Percentiles rank a stretch among this genome's conserved stretches.
phyloP scores from a whole-genome alignment of 1,140 invertebrate genomes.

The Brachionus calyciflorus region DNA sequence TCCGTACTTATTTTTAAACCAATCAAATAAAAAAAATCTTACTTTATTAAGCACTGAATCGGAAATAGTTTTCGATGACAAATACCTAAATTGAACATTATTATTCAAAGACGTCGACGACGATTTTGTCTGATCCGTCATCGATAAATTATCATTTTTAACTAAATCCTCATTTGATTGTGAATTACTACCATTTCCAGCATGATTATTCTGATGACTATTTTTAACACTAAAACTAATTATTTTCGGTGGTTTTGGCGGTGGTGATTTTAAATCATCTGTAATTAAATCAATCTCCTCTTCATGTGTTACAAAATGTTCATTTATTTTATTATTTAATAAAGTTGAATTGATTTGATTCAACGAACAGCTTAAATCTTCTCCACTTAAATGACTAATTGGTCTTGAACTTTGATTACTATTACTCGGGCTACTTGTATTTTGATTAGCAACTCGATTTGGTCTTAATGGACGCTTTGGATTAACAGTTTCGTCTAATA shows the following conservation, averaged over 20 bases:
- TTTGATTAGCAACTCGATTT: background rate
- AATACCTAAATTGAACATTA: too few species aligned
- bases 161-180: background rate
- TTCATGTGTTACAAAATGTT: background rate
- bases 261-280: background rate
- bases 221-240: background rate
- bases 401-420: conserved; percentile 29
- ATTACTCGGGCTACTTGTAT: background rate
- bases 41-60: too few species aligned
- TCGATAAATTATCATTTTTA: background rate
- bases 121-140: too few species aligned
- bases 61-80: too few species aligned
- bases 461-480: conserved; percentile 35
- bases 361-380: background rate
- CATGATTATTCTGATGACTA: background rate
- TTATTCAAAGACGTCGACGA: too few species aligned
- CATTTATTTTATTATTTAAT: background rate
- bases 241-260: background rate
- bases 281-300: background rate
- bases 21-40: too few species aligned
- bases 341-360: background rate
- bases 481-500: conserved; percentile 29
- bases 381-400: conserved; percentile 20
- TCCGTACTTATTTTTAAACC: too few species aligned
- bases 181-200: background rate